Base-by-base conservation (phyloP, 2,888 invertebrate genomes). In the Acleris laterana region DNA sequence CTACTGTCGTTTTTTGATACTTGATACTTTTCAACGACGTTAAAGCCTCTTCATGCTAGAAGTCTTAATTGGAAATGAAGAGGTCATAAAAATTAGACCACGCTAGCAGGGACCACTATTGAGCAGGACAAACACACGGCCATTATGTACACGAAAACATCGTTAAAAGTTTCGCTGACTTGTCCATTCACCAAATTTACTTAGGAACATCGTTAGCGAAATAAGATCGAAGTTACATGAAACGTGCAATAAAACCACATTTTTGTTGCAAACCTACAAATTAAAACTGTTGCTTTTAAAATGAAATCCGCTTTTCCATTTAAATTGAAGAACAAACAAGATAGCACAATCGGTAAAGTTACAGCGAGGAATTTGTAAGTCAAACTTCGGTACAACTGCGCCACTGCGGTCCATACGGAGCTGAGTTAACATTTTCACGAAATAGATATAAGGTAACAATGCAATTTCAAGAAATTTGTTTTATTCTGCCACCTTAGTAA, bases 121-220 rank as follows among this genome's bases (percentile, higher is more conserved):
- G 7, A 55, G 20, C 48, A 53, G 49, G 25, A 13, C 16, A 49
- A 49, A 49, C 20, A 48, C 20, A 25, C 48, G 46, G 38, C 59
- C 53, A 60, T 60, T 60, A 55, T 42, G 60, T 55, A 50, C 55
- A 49, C 25, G 42, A 61, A 62, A 62, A 58, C 62, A 58, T 67
- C 53, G 59, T 62, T 67, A 67, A 67, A 53, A 67, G 58, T 67
- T 32, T 20, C 17, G 53, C 50, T 55, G 58, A 59, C 28, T 62
- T 55, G 49, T 55, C 49, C 19, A 59, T 62, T 62, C 32, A 50
- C 46, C 22, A 25, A 19, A 42, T 60, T 65, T 50, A 55, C 64
- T 60, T 50, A 60, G 42, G 28, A 56, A 56, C 48, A 16, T 38
- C 49, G 55, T 56, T 56, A 38, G 49, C 49, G 22, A 56, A 50